Conservation (phyloP, 2,888 invertebrate species). For the Drosophila setosimentum region DNA sequence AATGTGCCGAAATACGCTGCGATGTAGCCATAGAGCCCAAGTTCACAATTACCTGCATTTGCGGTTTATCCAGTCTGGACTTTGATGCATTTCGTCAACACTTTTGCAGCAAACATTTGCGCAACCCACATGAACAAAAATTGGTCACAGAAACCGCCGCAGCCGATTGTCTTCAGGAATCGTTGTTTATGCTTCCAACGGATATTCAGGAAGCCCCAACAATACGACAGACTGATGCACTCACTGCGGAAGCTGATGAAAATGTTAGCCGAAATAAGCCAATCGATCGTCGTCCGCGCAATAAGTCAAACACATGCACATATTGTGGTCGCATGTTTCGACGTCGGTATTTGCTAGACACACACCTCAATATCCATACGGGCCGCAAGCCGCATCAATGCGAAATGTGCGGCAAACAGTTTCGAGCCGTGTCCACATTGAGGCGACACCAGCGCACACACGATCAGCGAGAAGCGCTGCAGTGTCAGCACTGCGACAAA, state of each 20-base stretch:
- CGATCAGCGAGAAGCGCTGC: slow-evolving; percentile 39
- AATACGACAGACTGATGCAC: slow-evolving; percentile 4
- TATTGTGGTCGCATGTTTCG: slow-evolving; percentile 70
- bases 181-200: slow-evolving; percentile 13
- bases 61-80: slow-evolving; percentile 45
- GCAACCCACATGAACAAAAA: neutral
- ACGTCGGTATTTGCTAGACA: slow-evolving; percentile 65
- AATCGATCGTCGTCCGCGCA: slow-evolving; percentile 46
- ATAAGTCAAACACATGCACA: slow-evolving; percentile 54
- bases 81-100: slow-evolving; percentile 53
- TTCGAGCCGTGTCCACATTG: slow-evolving; percentile 67
- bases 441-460: slow-evolving; percentile 69
- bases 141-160: no score
- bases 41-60: slow-evolving; percentile 60
- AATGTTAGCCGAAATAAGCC: slow-evolving; percentile 38
- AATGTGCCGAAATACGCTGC: slow-evolving; percentile 71
- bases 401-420: slow-evolving; percentile 67
- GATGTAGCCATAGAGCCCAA: slow-evolving; percentile 26
- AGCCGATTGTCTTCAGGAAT: slow-evolving; percentile 21
- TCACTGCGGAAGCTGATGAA: slow-evolving; percentile 9
- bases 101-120: slow-evolving; percentile 50
- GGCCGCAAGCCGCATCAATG: slow-evolving; percentile 69
- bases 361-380: slow-evolving; percentile 70
- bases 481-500: slow-evolving; percentile 63
- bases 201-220: neutral